Evolutionary conservation across 2,888 invertebrate genomes (phyloP), one percentile per base, ranked within the genome.

Genomic region (Ferrisia virgata): DNA sequence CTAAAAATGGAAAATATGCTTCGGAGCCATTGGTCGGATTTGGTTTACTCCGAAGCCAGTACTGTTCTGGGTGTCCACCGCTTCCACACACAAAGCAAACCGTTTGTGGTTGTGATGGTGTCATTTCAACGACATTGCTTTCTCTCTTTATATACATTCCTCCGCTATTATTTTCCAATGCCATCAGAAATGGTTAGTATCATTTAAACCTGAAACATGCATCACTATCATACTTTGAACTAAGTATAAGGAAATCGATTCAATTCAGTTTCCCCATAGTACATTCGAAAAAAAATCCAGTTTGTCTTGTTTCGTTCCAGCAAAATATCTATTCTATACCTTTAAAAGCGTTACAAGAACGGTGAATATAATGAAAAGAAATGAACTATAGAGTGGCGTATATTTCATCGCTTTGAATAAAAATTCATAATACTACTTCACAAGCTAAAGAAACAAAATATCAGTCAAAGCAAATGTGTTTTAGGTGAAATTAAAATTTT

Each of bases 1-100:
- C 95, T 88, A 97, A 90, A 90, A 97, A 97, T 79, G 97, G 96
- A 90, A 97, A 97, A 89, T 95, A 95, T 11, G 97, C 93, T 89
- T 95, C 95, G 84, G 92, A 91, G 53, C 93, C 91, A 86, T 93
- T 91, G 87, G 92, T 92, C 84, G 92, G 91, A 87, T 92, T 92
- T 85, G 93, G 92, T 88, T 93, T 93, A 78, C 93, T 92, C 86
- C 92, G 90, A 80, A 94, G 87, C 87, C 91, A 91, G 87, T 90
- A 91, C 80, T 91, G 90, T 85, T 93, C 92, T 47, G 91, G 90
- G 86, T 92, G 92, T 86, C 93, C 93, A 86, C 92, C 89, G 79
- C 91, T 93, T 86, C 95, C 95, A 89, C 95, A 95, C 33, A 93
- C 93, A 87, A 92, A 93, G 88, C 93, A 93, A 85, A 87, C 85